phyloP scores from a whole-genome alignment of 2,888 invertebrate species.

The Hirtodrosophila histrioides region DNA sequence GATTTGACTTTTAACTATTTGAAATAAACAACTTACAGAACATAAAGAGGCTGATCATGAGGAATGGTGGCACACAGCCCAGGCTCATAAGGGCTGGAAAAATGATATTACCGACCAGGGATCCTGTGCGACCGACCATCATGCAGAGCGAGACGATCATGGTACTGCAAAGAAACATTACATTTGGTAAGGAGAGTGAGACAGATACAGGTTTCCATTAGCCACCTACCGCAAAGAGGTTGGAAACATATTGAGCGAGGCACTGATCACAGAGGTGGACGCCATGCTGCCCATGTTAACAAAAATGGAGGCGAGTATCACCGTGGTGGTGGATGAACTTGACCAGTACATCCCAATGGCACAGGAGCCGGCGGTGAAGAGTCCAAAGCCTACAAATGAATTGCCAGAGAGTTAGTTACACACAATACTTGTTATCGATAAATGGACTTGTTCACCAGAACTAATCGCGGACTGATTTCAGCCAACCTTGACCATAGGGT shows the following conservation, averaged over 20 bases:
- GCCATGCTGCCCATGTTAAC: constrained; percentile 82
- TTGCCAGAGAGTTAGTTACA: background rate
- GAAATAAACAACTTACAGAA: constrained; percentile 85
- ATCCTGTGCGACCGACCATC: constrained; percentile 89
- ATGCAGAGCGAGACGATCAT: constrained; percentile 89
- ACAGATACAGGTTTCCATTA: no score
- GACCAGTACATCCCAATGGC: constrained; percentile 86
- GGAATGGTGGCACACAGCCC: constrained; percentile 90
- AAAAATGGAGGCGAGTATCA: constrained; percentile 86
- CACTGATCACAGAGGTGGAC: constrained; percentile 74
- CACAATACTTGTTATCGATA: no score
- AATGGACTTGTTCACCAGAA: no score
- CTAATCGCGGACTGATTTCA: no score
- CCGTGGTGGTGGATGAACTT: constrained; percentile 84
- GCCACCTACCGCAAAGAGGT: constrained; percentile 77
- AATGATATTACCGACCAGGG: constrained; percentile 89
- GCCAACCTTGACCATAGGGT: no score
- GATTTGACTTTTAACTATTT: no score
- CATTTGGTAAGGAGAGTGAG: background rate
- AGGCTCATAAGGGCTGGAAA: constrained; percentile 88
- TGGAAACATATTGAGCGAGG: constrained; percentile 81
- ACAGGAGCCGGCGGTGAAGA: constrained; percentile 84
- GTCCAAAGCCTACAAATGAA: constrained; percentile 77
- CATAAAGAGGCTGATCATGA: constrained; percentile 88
- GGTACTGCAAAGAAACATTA: constrained; percentile 85